Evolutionary conservation across 2,888 invertebrate species (phyloP).

Genomic region (Pyrocoelia pectoralis): DNA sequence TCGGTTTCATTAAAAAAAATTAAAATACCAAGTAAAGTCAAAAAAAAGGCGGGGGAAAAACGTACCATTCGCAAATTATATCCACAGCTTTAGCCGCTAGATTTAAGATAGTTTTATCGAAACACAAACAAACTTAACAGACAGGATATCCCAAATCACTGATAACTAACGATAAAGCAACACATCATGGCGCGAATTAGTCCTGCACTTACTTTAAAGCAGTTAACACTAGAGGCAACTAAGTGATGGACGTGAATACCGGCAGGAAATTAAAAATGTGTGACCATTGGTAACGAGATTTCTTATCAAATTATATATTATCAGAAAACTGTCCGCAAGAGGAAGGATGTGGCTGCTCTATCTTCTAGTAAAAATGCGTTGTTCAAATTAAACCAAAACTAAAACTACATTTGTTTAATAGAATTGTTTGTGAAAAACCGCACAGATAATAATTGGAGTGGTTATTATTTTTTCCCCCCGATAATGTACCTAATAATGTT

Average conservation of each 20-base stretch:
- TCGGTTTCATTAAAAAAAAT: slow-evolving; percentile 6
- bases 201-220: slow-evolving; percentile 10
- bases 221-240: slow-evolving; percentile 6
- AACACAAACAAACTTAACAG: slow-evolving; percentile 10
- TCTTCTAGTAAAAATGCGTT: slow-evolving; percentile 33
- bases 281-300: slow-evolving; percentile 40
- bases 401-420: slow-evolving; percentile 16
- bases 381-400: slow-evolving; percentile 27
- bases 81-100: slow-evolving; percentile 5
- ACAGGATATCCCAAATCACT: slow-evolving; percentile 32
- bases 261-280: slow-evolving; percentile 38
- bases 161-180: slow-evolving; percentile 15
- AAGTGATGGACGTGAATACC: slow-evolving; percentile 16
- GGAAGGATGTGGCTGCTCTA: slow-evolving; percentile 44
- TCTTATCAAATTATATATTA: slow-evolving; percentile 36
- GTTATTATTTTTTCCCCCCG: slow-evolving; percentile 3
- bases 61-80: slow-evolving; percentile 18
- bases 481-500: not conserved
- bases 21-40: not conserved
- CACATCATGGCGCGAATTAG: slow-evolving; percentile 11
- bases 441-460: slow-evolving; percentile 3
- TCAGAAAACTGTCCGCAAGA: slow-evolving; percentile 34
- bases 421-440: slow-evolving; percentile 13
- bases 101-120: slow-evolving; percentile 14
- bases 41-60: slow-evolving; percentile 8